Evolutionary conservation across 2,113 vertebrate genomes (phyloP).

Genomic region (Tonatia bakeri): DNA sequence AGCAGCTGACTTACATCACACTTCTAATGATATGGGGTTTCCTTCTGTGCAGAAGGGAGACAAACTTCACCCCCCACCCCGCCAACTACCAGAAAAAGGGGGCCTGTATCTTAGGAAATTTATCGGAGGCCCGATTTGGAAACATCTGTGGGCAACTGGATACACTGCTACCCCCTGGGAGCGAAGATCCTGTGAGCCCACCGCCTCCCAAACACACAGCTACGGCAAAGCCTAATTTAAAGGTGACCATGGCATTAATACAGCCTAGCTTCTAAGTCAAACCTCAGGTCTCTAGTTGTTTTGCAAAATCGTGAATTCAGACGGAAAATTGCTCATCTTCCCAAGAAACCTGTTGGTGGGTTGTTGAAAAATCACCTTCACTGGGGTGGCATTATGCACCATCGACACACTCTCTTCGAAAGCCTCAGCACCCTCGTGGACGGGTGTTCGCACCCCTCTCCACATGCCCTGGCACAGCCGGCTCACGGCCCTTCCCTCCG

Average conservation of each 20-base stretch:
- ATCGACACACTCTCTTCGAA: not conserved
- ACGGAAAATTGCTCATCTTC: constrained; percentile 59
- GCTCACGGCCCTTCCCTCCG: not conserved
- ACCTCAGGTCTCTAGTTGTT: not conserved
- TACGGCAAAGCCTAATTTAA: not conserved
- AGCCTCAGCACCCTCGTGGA: not conserved
- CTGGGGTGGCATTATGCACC: not conserved
- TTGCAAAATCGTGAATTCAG: constrained; percentile 32
- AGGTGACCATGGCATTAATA: not conserved
- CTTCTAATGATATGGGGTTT: constrained; percentile 64
- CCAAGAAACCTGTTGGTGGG: constrained; percentile 74
- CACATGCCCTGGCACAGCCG: not conserved
- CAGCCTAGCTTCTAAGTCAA: not conserved
- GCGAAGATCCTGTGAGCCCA: not conserved
- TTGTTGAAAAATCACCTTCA: constrained; percentile 12
- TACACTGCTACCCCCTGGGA: not conserved
- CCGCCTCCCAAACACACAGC: not conserved
- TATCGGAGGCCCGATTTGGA: constrained; percentile 31
- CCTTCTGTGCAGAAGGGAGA: constrained; percentile 56
- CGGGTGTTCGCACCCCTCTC: not conserved
- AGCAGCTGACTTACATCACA: constrained; percentile 60
- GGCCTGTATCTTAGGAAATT: constrained; percentile 32
- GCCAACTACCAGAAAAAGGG: not conserved
- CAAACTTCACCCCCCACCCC: constrained; percentile 11
- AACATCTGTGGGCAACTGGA: not conserved